Conservation (phyloP, 2,888 invertebrate species). For the Trissolcus brochymenae region DNA sequence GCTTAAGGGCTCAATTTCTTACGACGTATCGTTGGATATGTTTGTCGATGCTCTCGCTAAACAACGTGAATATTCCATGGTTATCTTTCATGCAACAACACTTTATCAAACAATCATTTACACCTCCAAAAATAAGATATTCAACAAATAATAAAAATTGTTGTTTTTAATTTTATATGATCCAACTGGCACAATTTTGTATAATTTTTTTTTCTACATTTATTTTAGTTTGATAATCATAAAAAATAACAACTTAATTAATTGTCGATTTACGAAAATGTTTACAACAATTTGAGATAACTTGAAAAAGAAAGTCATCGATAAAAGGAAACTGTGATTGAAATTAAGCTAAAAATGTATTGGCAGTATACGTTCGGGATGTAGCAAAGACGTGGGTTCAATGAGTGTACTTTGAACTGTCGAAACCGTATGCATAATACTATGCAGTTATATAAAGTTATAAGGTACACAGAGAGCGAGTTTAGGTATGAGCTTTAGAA, state of each 20-base stretch:
- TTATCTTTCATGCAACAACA: constrained; percentile 30
- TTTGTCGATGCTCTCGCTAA: constrained; percentile 32
- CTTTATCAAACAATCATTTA: not conserved
- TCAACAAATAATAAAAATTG: not conserved
- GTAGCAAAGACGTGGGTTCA: constrained; percentile 34
- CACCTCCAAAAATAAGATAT: not conserved
- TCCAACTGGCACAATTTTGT: no score
- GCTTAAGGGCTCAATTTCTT: constrained; percentile 57
- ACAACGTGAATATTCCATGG: constrained; percentile 38
- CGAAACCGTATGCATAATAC: constrained; percentile 55
- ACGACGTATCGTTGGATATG: constrained; percentile 37
- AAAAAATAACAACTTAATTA: not conserved
- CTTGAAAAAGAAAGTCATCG: not conserved
- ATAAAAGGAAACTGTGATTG: not conserved
- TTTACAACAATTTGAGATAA: no score
- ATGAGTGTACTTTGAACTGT: constrained; percentile 55
- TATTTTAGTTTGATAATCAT: no score
- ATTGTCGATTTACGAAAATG: no score
- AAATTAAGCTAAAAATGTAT: constrained; percentile 11
- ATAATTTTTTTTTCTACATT: no score
- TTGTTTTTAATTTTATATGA: not conserved
- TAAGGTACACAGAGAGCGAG: constrained; percentile 58
- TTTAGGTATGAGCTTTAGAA: constrained; percentile 65
- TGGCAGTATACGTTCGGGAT: constrained; percentile 4
- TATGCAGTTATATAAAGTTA: constrained; percentile 63